Evolutionary conservation across 2,113 vertebrate species (phyloP).

Genomic region (Proteles cristata): DNA sequence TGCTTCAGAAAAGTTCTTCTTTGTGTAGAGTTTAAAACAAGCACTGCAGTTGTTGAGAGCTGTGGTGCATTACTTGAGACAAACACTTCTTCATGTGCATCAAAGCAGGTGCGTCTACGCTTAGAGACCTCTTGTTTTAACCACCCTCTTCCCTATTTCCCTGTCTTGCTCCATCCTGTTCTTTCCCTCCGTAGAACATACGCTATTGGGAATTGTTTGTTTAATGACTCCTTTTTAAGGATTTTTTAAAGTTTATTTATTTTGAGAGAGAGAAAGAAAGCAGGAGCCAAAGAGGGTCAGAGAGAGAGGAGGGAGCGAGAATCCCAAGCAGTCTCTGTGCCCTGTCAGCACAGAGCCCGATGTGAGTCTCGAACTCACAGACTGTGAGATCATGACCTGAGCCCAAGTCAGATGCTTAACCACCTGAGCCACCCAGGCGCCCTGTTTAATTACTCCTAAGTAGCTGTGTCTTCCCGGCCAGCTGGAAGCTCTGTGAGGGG

Average conservation of each 20-base stretch:
- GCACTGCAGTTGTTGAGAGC: not conserved
- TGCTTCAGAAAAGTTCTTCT: not conserved
- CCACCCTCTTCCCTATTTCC: not conserved
- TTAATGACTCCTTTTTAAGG: no score
- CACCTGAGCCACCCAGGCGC: no score
- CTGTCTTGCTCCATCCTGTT: not conserved
- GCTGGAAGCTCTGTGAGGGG: not conserved
- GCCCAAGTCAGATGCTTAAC: no score
- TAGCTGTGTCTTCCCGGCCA: not conserved
- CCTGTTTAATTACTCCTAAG: not conserved
- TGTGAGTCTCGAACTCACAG: no score
- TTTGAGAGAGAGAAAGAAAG: no score
- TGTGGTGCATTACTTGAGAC: not conserved
- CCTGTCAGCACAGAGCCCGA: no score
- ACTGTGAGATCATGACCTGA: no score
- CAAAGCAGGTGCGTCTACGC: not conserved
- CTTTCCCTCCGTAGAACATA: not conserved
- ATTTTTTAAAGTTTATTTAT: no score
- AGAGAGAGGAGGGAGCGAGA: no score
- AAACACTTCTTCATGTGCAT: not conserved
- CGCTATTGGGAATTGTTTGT: not conserved
- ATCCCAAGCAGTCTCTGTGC: no score
- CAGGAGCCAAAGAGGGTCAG: no score
- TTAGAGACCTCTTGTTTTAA: not conserved
- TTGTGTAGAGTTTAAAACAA: constrained; percentile 32